Conservation (phyloP, 2,113 vertebrate species). For the Lethenteron camtschaticum region DNA sequence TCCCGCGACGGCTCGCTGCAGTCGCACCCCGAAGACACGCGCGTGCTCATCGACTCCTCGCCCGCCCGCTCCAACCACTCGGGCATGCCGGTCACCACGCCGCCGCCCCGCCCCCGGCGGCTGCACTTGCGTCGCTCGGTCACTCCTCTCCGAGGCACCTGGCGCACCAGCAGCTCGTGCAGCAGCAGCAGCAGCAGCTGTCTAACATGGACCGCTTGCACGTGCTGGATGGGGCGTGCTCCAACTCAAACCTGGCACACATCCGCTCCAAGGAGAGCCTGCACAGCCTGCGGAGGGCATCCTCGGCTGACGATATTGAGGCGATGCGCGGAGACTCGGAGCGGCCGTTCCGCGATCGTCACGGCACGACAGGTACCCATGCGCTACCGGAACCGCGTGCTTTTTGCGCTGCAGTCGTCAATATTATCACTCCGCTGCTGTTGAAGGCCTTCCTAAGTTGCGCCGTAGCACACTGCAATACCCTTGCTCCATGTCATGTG, state of each 20-base stretch:
- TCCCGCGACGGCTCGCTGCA: slow-evolving; percentile 32
- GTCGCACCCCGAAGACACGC: slow-evolving; percentile 55
- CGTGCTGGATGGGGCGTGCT: slow-evolving; percentile 38
- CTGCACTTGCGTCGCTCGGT: neutral
- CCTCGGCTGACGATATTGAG: slow-evolving; percentile 88
- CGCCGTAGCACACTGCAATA: too few relatives aligned
- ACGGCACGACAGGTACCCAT: slow-evolving; percentile 1
- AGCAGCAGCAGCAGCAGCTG: too few relatives aligned
- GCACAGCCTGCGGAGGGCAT: slow-evolving; percentile 71
- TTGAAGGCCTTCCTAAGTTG: too few relatives aligned
- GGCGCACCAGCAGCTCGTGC: too few relatives aligned
- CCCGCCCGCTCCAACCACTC: slow-evolving; percentile 3
- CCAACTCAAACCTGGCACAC: slow-evolving; percentile 48
- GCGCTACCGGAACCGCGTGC: too few relatives aligned
- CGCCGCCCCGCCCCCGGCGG: neutral
- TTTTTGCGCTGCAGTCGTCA: too few relatives aligned
- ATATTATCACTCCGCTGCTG: too few relatives aligned
- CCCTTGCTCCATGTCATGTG: too few relatives aligned
- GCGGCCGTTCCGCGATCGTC: slow-evolving; percentile 5
- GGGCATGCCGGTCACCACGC: neutral
- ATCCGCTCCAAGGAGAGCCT: slow-evolving; percentile 63
- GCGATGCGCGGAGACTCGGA: slow-evolving; percentile 56
- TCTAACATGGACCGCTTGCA: slow-evolving; percentile 1
- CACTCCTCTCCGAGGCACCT: too few relatives aligned
- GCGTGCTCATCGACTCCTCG: slow-evolving; percentile 24